phyloP scores from a whole-genome alignment of 2,797 vertebrate species.

The Acipenser oxyrinchus region DNA sequence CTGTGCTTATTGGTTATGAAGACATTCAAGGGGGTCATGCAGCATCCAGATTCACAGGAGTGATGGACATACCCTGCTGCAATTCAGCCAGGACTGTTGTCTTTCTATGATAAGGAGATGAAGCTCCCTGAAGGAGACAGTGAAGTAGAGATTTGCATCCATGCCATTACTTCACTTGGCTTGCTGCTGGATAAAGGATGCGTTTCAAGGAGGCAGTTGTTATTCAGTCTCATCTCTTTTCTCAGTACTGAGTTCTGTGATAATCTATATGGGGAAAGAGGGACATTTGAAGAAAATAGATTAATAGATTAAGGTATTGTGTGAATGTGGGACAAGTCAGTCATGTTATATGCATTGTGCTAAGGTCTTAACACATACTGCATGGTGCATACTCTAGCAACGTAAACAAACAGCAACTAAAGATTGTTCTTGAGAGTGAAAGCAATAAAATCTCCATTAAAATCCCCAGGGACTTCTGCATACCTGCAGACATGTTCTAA shows the following conservation, averaged over 20 bases:
- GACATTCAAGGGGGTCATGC: background rate
- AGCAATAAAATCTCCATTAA: no score
- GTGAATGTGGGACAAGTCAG: no score
- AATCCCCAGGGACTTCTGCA: no score
- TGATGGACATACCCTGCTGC: slow-evolving; percentile 26
- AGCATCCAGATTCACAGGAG: background rate
- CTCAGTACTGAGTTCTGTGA: background rate
- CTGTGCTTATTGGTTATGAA: background rate
- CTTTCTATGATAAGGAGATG: slow-evolving; percentile 65
- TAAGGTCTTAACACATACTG: no score
- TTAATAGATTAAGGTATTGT: no score
- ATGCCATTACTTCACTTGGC: background rate
- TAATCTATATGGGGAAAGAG: no score
- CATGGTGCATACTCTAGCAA: no score
- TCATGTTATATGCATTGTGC: no score
- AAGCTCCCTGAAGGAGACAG: slow-evolving; percentile 39
- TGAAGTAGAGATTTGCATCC: slow-evolving; percentile 1
- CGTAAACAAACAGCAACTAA: no score
- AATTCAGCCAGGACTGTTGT: slow-evolving; percentile 65
- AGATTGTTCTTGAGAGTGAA: no score
- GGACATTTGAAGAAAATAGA: no score
- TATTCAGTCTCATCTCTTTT: slow-evolving; percentile 21
- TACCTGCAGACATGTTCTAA: no score
- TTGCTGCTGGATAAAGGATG: background rate
- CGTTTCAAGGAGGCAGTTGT: background rate